A percentile compares a stretch with the other conserved stretches of the same genome.
Evolutionary conservation across 2,888 invertebrate species (phyloP).

Genomic region (Apodemia duryi): DNA sequence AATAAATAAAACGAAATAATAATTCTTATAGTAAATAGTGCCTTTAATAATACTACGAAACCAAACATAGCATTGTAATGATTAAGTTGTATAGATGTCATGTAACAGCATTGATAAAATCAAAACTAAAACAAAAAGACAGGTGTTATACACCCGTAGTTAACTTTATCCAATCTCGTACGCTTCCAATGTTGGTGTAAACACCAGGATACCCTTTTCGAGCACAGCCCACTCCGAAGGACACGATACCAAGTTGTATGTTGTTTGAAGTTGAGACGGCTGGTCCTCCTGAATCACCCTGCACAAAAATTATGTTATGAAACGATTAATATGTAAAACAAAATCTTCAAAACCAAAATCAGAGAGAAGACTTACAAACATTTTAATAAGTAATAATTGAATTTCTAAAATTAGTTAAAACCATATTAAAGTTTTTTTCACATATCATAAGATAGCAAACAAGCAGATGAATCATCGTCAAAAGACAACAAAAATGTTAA

Average conservation of each 20-base stretch:
- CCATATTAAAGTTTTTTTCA: no score
- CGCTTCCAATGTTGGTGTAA: slow-evolving; percentile 36
- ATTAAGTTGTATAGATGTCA: no score
- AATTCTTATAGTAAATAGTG: slow-evolving; percentile 16
- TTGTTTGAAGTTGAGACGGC: slow-evolving; percentile 31
- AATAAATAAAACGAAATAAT: not conserved
- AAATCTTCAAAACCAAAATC: not conserved
- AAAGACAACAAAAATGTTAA: no score
- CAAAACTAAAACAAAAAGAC: no score
- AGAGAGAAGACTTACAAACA: no score
- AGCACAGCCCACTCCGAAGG: slow-evolving; percentile 43
- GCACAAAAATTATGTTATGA: not conserved
- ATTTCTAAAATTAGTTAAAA: no score
- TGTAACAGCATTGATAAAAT: no score
- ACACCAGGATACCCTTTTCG: slow-evolving; percentile 38
- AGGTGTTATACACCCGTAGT: slow-evolving; percentile 19
- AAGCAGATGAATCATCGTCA: no score
- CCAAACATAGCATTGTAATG: no score
- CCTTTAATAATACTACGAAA: slow-evolving; percentile 9
- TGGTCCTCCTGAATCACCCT: slow-evolving; percentile 40
- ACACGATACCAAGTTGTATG: slow-evolving; percentile 38
- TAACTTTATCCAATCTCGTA: slow-evolving; percentile 34
- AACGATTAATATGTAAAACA: not conserved
- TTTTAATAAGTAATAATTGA: no score
- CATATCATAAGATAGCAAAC: no score